phyloP scores from a whole-genome alignment of 2,113 vertebrate species.

The Pelodiscus sinensis region DNA sequence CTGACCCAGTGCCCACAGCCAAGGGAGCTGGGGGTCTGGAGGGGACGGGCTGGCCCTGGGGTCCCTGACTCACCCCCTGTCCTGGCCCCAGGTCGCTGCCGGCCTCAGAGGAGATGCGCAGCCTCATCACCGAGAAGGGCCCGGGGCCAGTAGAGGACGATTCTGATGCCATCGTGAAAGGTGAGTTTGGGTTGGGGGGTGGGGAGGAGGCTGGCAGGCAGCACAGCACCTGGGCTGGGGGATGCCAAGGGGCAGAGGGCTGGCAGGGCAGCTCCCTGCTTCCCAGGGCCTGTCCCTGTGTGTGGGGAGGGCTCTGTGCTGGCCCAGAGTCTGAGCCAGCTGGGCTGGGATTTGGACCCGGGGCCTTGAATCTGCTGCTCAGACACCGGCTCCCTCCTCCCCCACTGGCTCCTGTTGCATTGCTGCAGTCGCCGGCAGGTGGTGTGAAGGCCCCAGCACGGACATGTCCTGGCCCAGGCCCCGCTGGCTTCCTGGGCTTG shows the following conservation, averaged over 20 bases:
- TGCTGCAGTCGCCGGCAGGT: not conserved
- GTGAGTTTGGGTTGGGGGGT: conserved; percentile 64
- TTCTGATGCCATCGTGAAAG: conserved; percentile 88
- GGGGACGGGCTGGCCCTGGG: fast-evolving
- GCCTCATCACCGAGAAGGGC: conserved; percentile 89
- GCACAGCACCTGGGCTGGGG: fast-evolving
- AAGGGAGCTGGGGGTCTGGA: not conserved
- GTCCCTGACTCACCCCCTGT: not conserved
- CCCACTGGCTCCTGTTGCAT: not conserved
- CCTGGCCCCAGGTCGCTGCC: conserved; percentile 77
- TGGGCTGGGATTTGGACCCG: not conserved
- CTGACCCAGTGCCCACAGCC: no score
- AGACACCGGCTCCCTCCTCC: no score
- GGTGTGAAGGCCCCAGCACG: not conserved
- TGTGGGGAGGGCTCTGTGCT: not conserved
- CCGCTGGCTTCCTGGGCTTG: not conserved
- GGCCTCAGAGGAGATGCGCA: conserved; percentile 88
- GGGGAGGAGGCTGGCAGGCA: not conserved
- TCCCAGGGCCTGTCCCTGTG: not conserved
- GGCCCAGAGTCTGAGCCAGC: not conserved
- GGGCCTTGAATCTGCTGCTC: not conserved
- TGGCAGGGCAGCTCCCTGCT: not conserved
- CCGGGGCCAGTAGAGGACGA: conserved; percentile 86
- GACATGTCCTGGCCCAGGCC: not conserved
- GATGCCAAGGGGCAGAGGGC: not conserved